Conservation (phyloP, 2,797 vertebrate genomes). For the Malurus splendens region DNA sequence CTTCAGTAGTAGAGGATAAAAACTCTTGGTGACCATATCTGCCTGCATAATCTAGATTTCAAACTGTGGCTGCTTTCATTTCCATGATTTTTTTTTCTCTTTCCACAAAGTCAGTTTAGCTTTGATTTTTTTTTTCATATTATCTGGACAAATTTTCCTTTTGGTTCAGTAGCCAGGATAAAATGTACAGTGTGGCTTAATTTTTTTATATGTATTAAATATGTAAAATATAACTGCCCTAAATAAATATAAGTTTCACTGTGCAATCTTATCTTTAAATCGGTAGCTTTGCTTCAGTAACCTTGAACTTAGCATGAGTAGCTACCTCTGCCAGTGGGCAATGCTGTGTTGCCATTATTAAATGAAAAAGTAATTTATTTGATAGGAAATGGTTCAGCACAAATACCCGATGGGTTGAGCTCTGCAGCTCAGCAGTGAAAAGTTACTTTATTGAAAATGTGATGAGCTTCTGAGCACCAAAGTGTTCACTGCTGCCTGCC, state of each 20-base stretch:
- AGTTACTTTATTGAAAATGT: background rate
- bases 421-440: background rate
- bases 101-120: background rate
- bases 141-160: background rate
- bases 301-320: background rate
- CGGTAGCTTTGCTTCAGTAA: background rate
- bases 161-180: background rate
- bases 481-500: background rate
- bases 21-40: background rate
- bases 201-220: background rate
- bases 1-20: background rate
- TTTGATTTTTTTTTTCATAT: background rate
- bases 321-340: background rate
- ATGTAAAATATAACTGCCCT: background rate
- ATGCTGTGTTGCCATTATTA: background rate
- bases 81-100: background rate
- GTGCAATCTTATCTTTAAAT: background rate
- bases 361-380: background rate
- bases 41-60: background rate
- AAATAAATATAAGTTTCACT: background rate
- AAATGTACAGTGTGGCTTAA: background rate
- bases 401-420: background rate
- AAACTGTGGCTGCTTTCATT: background rate
- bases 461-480: background rate
- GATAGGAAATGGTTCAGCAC: background rate